Percentiles rank a stretch among this genome's conserved stretches.
Evolutionary conservation across 1,140 invertebrate genomes (phyloP).

Genomic region (Aphelenchoides besseyi): DNA sequence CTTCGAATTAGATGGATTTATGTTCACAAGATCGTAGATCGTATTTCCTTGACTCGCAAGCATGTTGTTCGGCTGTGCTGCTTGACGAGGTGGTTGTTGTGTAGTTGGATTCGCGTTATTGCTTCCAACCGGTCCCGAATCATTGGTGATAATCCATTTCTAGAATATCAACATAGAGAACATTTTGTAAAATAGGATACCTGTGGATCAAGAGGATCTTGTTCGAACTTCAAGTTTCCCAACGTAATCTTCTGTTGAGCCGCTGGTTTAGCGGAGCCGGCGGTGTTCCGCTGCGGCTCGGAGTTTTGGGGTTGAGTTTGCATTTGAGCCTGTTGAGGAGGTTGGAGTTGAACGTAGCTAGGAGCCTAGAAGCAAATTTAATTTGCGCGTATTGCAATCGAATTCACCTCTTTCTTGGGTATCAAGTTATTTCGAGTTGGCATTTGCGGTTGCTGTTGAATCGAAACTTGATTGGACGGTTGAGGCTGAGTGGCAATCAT

Average conservation of each 20-base stretch:
- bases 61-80: conserved; percentile 3
- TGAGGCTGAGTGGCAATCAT: neutral
- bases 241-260: conserved; percentile 60
- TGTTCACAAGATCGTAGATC: conserved; percentile 1
- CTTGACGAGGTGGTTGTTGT: neutral
- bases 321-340: neutral
- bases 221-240: conserved; percentile 61
- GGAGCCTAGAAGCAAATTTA: neutral
- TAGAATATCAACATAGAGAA: no score
- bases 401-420: conserved; percentile 5
- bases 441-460: no score
- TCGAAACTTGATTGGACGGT: no score
- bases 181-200: no score
- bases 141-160: conserved; percentile 62
- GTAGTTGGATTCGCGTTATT: conserved; percentile 33
- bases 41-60: neutral
- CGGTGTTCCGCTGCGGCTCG: neutral
- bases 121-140: conserved; percentile 18
- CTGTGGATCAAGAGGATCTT: conserved; percentile 62
- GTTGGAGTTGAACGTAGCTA: neutral
- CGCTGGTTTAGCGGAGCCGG: neutral
- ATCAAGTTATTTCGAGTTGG: no score
- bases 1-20: neutral
- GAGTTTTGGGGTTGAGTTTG: neutral
- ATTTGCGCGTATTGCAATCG: neutral